Percentiles rank a stretch among this genome's conserved stretches.
phyloP scores from a whole-genome alignment of 2,888 invertebrate genomes.

The Patella depressa region DNA sequence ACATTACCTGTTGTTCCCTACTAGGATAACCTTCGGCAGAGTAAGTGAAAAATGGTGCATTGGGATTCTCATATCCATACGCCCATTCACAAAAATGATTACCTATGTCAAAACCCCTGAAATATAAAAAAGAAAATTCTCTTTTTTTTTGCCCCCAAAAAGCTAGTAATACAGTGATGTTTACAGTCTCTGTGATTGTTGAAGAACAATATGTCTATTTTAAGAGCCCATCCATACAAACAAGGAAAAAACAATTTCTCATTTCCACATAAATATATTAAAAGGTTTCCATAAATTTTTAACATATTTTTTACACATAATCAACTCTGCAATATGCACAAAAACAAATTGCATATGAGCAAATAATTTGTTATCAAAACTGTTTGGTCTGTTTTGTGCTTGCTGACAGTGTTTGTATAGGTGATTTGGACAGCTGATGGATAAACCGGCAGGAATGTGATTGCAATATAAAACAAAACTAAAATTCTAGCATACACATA shows the following conservation, averaged over 20 bases:
- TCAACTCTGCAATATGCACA: too few species aligned
- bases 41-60: conserved; percentile 61
- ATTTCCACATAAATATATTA: too few species aligned
- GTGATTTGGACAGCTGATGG: too few species aligned
- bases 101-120: conserved; percentile 70
- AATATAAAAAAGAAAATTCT: conserved; percentile 23
- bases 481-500: neutral
- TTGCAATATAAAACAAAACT: neutral
- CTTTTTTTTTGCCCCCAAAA: neutral
- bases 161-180: neutral
- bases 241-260: neutral
- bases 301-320: too few species aligned
- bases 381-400: too few species aligned
- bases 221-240: too few species aligned
- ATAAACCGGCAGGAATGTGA: too few species aligned
- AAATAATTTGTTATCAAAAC: too few species aligned
- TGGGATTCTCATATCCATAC: conserved; percentile 62
- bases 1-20: conserved; percentile 81
- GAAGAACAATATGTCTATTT: too few species aligned
- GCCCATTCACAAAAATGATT: conserved; percentile 72
- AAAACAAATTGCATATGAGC: too few species aligned
- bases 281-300: too few species aligned
- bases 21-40: conserved; percentile 81
- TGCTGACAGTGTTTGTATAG: too few species aligned
- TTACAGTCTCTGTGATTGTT: neutral